Evolutionary conservation across 37 sponge, comb jelly and placozoan species (phyloP).

Genomic region (Aphrocallistes beatrix): DNA sequence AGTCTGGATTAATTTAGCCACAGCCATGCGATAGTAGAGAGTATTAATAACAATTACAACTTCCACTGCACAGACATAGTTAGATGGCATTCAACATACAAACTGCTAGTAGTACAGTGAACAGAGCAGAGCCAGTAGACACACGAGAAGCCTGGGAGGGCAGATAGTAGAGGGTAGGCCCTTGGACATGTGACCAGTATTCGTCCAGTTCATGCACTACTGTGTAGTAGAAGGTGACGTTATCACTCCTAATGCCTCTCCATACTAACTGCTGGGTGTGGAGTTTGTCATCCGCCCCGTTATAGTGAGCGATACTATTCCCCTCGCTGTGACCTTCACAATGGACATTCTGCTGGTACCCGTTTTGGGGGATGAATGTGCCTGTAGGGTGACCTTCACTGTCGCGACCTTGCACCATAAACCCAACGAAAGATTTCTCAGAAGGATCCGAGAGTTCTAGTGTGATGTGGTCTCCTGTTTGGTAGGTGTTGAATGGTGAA

Average conservation of each 20-base stretch:
- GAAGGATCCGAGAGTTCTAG: neutral
- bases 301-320: conserved; percentile 10
- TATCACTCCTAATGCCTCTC: neutral
- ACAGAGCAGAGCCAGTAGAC: too few relatives aligned
- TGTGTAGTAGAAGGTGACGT: conserved; percentile 1
- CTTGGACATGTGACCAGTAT: neutral
- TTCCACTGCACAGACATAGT: neutral
- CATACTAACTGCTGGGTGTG: neutral
- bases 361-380: neutral
- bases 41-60: neutral
- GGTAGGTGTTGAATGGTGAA: neutral
- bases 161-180: neutral
- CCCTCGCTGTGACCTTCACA: neutral
- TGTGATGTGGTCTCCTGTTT: neutral
- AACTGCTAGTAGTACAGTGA: too few relatives aligned
- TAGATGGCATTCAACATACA: too few relatives aligned
- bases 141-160: neutral
- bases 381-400: neutral
- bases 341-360: neutral
- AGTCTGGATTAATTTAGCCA: too few relatives aligned
- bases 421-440: neutral
- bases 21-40: neutral
- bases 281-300: neutral
- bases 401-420: neutral
- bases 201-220: conserved; percentile 16